These are phyloP conservation scores for Mechanitis mazaeus DNA, from an alignment of 2,888 invertebrate species.

Conservation along the genomic window DNA sequence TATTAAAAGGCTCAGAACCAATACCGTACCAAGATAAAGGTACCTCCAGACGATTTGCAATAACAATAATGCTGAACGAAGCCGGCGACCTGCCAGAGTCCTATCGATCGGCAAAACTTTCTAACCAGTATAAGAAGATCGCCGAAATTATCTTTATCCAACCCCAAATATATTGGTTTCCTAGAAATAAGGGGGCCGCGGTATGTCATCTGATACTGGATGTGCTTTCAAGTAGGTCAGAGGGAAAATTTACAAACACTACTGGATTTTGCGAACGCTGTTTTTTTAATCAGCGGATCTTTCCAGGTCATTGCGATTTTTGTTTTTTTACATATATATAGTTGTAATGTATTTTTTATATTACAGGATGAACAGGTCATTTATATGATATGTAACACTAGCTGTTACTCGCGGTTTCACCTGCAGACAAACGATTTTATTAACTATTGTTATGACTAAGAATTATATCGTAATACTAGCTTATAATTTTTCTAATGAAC, in stretches of 20 bases:
- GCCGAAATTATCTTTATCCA: conserved; percentile 51
- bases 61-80: conserved; percentile 74
- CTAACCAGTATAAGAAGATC: conserved; percentile 55
- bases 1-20: conserved; percentile 62
- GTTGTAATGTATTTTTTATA: neutral
- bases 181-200: conserved; percentile 40
- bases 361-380: too few species aligned
- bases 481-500: too few species aligned
- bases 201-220: conserved; percentile 53
- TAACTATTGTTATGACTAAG: too few species aligned
- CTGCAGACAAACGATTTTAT: too few species aligned
- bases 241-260: conserved; percentile 76
- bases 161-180: conserved; percentile 44
- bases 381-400: too few species aligned
- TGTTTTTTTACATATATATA: conserved; percentile 47
- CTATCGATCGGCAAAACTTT: conserved; percentile 63
- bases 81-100: conserved; percentile 74
- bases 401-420: too few species aligned
- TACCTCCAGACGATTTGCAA: conserved; percentile 56
- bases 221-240: conserved; percentile 71
- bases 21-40: conserved; percentile 58
- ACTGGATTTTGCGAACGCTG: conserved; percentile 53
- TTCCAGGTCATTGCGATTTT: conserved; percentile 70
- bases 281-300: conserved; percentile 66
- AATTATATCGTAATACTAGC: too few species aligned